Base-by-base conservation (phyloP, 2,797 vertebrate species). In the Miopithecus talapoin region DNA sequence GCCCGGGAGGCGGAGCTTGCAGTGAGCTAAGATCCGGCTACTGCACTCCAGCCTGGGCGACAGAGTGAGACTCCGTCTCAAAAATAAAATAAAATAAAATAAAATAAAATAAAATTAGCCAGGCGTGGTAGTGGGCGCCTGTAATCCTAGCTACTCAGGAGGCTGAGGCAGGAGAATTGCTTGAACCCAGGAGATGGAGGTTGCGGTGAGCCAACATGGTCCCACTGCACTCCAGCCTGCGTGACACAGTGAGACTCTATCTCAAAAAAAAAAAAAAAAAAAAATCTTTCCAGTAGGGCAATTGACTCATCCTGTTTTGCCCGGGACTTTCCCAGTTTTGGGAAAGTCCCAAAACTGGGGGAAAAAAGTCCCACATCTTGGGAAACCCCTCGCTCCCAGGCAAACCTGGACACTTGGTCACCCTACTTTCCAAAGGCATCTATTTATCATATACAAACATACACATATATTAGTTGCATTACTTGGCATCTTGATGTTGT, bases 91-190 rank as follows among this genome's bases (percentile, higher is more conserved):
- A 43, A 43, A 43, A 43, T 8, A 43, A 43, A 43, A 43, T 9
- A 9, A 43, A 70, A 70, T n/a, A n/a, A n/a, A n/a, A n/a, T n/a
- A 70, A 70, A 70, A 36, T n/a, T 70, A 70, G 17, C 17, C 8
- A 0, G 64, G 64, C 4, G 4, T 70, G 64, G 8, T 70, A n/a
- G 64, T 3, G 8, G 8, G 4, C 0, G 0, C 19, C 64, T 70
- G n/a, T 70, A 36, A 36, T 70, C n/a, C 64, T 17, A n/a, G n/a
- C 64, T 70, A 70, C n/a, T 19, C 4, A 0, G n/a, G 19, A 70
- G 10, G n/a, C 64, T 70, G n/a, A 36, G 68, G 68, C 17, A 21
- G 68, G n/a, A 70, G 33, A 36, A 70, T 70, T 8, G n/a, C n/a
- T 36, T 19, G 33, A 70, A 36, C 64, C 64, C 17, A 19, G 64